Percentiles rank a stretch among this genome's conserved stretches.
phyloP scores from a whole-genome alignment of 2,797 vertebrate species.

The Xiphorhynchus erythropygius region DNA sequence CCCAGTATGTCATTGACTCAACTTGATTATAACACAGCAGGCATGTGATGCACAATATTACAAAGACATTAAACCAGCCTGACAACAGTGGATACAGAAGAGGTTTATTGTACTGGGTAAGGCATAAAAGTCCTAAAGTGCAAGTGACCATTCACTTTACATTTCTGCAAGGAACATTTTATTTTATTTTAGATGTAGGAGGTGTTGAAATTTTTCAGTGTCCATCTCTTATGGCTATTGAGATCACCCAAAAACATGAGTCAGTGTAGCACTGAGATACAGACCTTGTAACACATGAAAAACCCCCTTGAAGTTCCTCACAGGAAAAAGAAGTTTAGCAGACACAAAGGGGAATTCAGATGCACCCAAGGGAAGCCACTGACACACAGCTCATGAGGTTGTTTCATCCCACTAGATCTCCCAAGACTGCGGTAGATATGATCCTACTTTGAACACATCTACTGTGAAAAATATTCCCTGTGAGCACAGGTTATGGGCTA shows the following conservation, averaged over 20 bases:
- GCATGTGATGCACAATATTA: neutral
- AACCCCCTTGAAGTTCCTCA: neutral
- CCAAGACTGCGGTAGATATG: neutral
- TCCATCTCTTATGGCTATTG: neutral
- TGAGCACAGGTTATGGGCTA: neutral
- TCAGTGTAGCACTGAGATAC: neutral
- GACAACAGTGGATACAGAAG: neutral
- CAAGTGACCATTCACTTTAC: neutral
- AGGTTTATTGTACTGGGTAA: neutral
- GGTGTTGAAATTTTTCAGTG: neutral
- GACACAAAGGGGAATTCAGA: neutral
- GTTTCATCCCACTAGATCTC: neutral
- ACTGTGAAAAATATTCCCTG: neutral
- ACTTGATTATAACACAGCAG: conserved; percentile 50
- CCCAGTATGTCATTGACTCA: conserved; percentile 32
- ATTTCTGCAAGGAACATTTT: neutral
- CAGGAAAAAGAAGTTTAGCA: neutral
- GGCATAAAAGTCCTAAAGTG: neutral
- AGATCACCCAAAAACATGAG: neutral
- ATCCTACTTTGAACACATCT: neutral
- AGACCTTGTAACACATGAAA: neutral
- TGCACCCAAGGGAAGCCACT: neutral
- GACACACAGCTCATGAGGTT: neutral
- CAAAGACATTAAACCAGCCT: neutral
- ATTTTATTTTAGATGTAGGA: neutral